Evolutionary conservation across 2,797 vertebrate genomes (phyloP).

Genomic region (Fringilla coelebs): DNA sequence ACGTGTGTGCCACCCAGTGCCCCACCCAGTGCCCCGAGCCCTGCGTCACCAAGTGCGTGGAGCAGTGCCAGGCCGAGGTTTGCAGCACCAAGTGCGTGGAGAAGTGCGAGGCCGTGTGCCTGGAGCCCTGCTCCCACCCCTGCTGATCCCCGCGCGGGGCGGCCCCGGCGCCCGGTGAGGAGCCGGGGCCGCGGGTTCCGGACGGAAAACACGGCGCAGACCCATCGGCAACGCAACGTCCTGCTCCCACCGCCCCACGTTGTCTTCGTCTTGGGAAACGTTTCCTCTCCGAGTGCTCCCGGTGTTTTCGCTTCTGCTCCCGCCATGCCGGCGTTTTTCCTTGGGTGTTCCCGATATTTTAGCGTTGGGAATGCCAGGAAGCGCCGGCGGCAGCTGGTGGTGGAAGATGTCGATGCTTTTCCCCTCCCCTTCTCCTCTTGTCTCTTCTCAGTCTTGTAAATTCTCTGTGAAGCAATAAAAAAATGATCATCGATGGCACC

Average conservation of each 20-base stretch:
- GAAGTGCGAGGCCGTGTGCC: background rate
- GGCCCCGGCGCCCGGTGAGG: fast-evolving
- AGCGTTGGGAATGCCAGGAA: fast-evolving
- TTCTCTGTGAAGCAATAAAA: slow-evolving; percentile 43
- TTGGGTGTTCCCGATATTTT: fast-evolving
- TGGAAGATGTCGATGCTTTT: background rate
- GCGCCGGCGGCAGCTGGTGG: background rate
- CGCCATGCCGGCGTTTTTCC: fast-evolving
- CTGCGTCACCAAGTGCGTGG: background rate
- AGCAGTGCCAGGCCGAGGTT: background rate
- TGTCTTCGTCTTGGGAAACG: fast-evolving
- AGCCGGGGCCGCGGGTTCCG: fast-evolving
- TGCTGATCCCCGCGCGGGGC: background rate
- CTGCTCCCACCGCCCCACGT: background rate
- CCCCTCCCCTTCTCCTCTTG: background rate
- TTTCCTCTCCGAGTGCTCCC: background rate
- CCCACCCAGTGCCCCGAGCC: background rate
- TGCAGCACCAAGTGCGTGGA: slow-evolving; percentile 9
- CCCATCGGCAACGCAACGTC: background rate
- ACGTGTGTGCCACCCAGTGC: background rate
- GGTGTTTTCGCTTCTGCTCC: fast-evolving
- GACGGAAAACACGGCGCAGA: background rate
- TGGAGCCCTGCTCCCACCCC: background rate
- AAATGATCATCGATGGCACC: background rate
- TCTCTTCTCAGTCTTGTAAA: background rate